phyloP scores from a whole-genome alignment of 1,140 invertebrate genomes.

The Drosophila murphyi region DNA sequence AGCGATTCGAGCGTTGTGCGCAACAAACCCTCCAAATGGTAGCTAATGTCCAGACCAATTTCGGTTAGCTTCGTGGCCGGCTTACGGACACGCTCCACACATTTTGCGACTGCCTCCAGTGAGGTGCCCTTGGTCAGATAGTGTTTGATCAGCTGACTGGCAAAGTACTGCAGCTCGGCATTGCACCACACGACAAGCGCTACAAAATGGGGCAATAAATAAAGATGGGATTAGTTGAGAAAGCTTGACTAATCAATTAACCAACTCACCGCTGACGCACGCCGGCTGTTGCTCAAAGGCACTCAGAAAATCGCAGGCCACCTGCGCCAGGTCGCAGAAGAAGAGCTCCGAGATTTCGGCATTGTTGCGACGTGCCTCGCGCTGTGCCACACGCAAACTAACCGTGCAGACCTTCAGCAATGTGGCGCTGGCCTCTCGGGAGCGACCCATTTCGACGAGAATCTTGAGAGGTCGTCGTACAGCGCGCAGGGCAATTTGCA shows the following conservation, averaged over 20 bases:
- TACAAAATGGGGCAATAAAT: conserved; percentile 71
- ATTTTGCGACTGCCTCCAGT: conserved; percentile 93
- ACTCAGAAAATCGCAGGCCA: conserved; percentile 80
- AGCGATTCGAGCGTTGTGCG: conserved; percentile 87
- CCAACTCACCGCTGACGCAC: conserved; percentile 75
- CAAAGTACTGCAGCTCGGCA: conserved; percentile 93
- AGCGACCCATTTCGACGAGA: conserved; percentile 89
- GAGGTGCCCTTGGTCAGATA: conserved; percentile 96
- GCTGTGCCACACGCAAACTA: conserved; percentile 74
- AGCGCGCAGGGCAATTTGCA: conserved; percentile 96
- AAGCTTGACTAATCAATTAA: not conserved
- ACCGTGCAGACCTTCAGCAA: conserved; percentile 75
- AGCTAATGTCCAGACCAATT: conserved; percentile 89
- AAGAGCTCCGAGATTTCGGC: conserved; percentile 81
- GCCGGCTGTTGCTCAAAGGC: conserved; percentile 80
- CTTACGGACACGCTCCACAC: conserved; percentile 91
- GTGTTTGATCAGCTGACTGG: conserved; percentile 93
- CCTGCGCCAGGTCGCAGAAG: conserved; percentile 82
- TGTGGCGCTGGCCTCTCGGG: conserved; percentile 68
- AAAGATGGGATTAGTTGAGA: too few species aligned
- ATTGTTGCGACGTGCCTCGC: conserved; percentile 81
- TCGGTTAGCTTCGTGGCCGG: conserved; percentile 89
- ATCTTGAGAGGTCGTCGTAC: conserved; percentile 92
- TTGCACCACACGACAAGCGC: conserved; percentile 96
- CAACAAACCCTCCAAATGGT: conserved; percentile 92